phyloP scores from a whole-genome alignment of 2,888 invertebrate species.

The Adelphocoris suturalis region DNA sequence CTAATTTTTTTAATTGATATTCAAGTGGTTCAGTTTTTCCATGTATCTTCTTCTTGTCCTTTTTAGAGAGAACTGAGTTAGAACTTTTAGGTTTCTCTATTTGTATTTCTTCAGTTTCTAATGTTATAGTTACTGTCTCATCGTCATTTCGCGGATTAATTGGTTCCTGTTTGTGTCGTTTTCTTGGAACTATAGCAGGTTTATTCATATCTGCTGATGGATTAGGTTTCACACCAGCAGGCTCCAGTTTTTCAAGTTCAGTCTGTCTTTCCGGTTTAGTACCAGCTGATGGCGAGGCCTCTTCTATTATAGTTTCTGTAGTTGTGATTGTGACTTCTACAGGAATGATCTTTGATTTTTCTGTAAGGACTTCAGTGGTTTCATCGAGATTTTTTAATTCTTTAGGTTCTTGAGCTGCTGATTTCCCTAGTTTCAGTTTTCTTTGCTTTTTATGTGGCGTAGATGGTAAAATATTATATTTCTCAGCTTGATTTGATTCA shows the following conservation, averaged over 20 bases:
- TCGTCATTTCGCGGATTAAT: too few species aligned
- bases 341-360: background rate
- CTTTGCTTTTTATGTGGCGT: background rate
- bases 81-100: constrained; percentile 78
- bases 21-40: background rate
- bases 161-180: too few species aligned
- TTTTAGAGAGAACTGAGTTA: constrained; percentile 82
- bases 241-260: background rate
- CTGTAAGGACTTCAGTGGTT: background rate
- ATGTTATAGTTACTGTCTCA: background rate
- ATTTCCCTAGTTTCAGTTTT: background rate
- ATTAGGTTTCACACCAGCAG: background rate
- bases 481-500: background rate
- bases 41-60: constrained; percentile 78
- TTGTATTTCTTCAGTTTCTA: background rate
- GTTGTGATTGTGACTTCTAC: background rate
- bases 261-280: background rate
- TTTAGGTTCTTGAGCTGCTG: background rate
- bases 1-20: background rate
- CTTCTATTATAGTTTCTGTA: background rate
- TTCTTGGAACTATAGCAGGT: background rate
- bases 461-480: background rate
- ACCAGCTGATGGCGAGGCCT: background rate
- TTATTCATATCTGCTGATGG: background rate
- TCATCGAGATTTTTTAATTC: background rate